Percentiles rank a stretch among this genome's conserved stretches.
phyloP scores from a whole-genome alignment of 2,888 invertebrate species.

The Drosophila cognata region DNA sequence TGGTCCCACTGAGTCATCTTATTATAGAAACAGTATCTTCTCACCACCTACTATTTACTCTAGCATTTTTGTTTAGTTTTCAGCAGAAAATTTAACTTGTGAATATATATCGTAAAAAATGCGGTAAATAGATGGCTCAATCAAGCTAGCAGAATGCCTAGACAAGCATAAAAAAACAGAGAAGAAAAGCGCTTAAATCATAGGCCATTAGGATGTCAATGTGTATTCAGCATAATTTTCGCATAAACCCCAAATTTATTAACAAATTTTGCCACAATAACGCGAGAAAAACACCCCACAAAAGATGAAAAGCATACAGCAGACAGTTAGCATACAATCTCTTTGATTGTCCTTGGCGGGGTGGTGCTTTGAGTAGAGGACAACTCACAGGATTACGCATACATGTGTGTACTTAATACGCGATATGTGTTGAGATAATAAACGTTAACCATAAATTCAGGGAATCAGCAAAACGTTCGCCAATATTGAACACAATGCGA shows the following conservation, averaged over 20 bases:
- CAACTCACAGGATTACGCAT: slow-evolving; percentile 16
- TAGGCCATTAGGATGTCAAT: slow-evolving; percentile 64
- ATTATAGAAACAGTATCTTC: slow-evolving; percentile 14
- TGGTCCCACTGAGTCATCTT: slow-evolving; percentile 26
- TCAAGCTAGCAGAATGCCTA: slow-evolving; percentile 52
- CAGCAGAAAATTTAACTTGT: slow-evolving; percentile 37
- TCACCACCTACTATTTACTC: neutral
- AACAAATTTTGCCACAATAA: slow-evolving; percentile 37
- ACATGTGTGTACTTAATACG: slow-evolving; percentile 21
- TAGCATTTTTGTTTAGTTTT: neutral
- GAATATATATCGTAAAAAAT: slow-evolving; percentile 47
- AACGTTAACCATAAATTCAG: slow-evolving; percentile 64
- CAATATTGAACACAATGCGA: slow-evolving; percentile 41
- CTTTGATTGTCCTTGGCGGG: slow-evolving; percentile 54
- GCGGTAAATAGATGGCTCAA: slow-evolving; percentile 51
- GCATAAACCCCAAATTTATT: slow-evolving; percentile 71
- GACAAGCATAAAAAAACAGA: slow-evolving; percentile 12
- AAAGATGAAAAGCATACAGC: slow-evolving; percentile 17
- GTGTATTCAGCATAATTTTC: slow-evolving; percentile 75
- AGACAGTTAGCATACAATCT: slow-evolving; percentile 40
- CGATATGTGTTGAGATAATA: slow-evolving; percentile 65
- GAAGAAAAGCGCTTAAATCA: slow-evolving; percentile 67
- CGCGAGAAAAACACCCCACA: slow-evolving; percentile 16
- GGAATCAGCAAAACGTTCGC: slow-evolving; percentile 50
- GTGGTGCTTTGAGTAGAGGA: neutral